Evolutionary conservation across 53 echinoderm and acorn worm species (phyloP), one percentile per base, ranked within the genome.

Genomic region (Pentamera pediparva): DNA sequence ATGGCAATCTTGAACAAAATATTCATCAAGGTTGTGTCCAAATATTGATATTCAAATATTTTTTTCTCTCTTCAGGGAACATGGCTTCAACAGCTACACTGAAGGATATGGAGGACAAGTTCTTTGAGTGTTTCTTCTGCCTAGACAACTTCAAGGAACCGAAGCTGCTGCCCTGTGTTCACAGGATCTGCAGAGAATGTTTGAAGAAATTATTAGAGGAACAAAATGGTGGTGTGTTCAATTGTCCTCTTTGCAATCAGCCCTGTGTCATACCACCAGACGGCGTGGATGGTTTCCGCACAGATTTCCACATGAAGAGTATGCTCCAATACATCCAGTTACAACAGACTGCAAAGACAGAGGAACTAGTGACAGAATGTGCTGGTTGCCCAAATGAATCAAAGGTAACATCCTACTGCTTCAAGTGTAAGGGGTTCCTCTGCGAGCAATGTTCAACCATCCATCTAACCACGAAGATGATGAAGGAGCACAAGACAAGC

Each of bases 341-440:
- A 27, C 65, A 64, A 64, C 27, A 56, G 0, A 29, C 31, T 56
- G 57, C 12, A 56, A 56, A 30, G 27, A 56, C 8, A 56, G 57
- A 56, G 12, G n/a, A n/a, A n/a, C n/a, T n/a, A n/a, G 11, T 56
- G 27, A 30, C 27, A 19, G 32, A 37, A 62, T 62, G 63, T 37
- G 18, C 22, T n/a, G 6, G 63, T 35, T 62, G 63, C 33, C 21
- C 36, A 6, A 35, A 35, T 2, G 15, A 64, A 19, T 4, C 21
- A 22, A 18, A 3, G 17, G 35, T 34, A 15, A 18, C 35, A 17
- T 35, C 62, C 15, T 62, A 62, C 22, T 62, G 62, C 62, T 62
- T 62, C 37, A 62, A 62, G 9, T 62, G 62, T 62, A 62, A 35
- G 20, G 35, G 37, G n/a, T 62, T 62, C n/a, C 22, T 62, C 10